A percentile compares a stretch with the other conserved stretches of the same genome.
Evolutionary conservation across 92 coral and sea anemone species (phyloP).

Genomic region (Actinernus sp.): DNA sequence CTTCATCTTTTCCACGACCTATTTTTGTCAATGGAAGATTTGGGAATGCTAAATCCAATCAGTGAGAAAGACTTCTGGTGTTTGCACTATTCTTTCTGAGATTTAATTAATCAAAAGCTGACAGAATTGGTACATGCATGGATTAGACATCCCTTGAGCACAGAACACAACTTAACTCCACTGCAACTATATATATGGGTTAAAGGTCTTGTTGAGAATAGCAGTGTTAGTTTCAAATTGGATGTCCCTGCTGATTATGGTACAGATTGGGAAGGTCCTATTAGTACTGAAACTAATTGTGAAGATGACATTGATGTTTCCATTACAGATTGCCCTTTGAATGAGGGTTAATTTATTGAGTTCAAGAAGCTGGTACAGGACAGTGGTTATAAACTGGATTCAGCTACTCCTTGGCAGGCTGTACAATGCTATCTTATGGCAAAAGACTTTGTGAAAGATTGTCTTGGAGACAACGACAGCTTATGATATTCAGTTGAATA

Average conservation of each 20-base stretch:
- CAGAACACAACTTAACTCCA: slow-evolving; percentile 42
- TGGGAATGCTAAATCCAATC: slow-evolving; percentile 15
- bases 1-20: slow-evolving; percentile 31
- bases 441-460: slow-evolving; percentile 25
- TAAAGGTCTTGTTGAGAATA: slow-evolving; percentile 34
- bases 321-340: slow-evolving; percentile 17
- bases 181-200: slow-evolving; percentile 56
- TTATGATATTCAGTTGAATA: no score
- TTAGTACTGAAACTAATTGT: slow-evolving; percentile 35
- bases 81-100: slow-evolving; percentile 19
- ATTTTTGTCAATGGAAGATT: slow-evolving; percentile 33
- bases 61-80: slow-evolving; percentile 31
- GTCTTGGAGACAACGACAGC: slow-evolving; percentile 14
- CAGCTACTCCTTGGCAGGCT: slow-evolving; percentile 19
- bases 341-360: slow-evolving; percentile 3
- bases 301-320: slow-evolving; percentile 3
- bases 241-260: slow-evolving; percentile 46
- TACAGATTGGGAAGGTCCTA: slow-evolving; percentile 46
- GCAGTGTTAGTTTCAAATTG: slow-evolving; percentile 4
- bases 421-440: slow-evolving; percentile 17
- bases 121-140: slow-evolving; percentile 50
- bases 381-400: no score
- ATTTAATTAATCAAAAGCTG: slow-evolving; percentile 29
- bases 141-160: slow-evolving; percentile 52
- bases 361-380: slow-evolving; percentile 8